A percentile compares a stretch with the other conserved stretches of the same genome.
phyloP scores from a whole-genome alignment of 2,888 invertebrate species.

The Hemaris fuciformis region DNA sequence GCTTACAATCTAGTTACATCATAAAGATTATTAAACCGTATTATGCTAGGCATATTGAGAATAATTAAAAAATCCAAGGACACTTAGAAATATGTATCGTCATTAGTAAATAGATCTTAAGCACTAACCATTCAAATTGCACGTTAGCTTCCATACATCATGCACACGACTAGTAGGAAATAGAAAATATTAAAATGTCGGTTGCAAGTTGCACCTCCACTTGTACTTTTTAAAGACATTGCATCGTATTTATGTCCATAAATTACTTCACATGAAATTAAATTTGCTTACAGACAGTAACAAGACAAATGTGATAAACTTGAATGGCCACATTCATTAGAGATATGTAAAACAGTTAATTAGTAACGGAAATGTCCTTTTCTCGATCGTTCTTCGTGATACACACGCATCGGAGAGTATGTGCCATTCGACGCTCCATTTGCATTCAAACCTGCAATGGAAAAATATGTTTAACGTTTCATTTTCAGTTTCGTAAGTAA shows the following conservation, averaged over 20 bases:
- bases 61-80: slow-evolving; percentile 5
- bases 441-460: slow-evolving; percentile 80
- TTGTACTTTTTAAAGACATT: neutral
- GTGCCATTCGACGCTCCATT: slow-evolving; percentile 84
- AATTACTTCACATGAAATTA: neutral
- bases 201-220: neutral
- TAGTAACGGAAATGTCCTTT: slow-evolving; percentile 92
- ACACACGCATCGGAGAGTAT: slow-evolving; percentile 90
- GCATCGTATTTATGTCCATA: neutral
- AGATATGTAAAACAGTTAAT: slow-evolving; percentile 26
- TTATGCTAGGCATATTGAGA: slow-evolving; percentile 22
- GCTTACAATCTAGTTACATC: slow-evolving; percentile 16
- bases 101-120: neutral
- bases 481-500: neutral
- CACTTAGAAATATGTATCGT: slow-evolving; percentile 2
- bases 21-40: slow-evolving; percentile 19
- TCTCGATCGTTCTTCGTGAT: slow-evolving; percentile 89
- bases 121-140: neutral
- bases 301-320: neutral
- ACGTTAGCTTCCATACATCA: neutral
- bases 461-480: neutral
- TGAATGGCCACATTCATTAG: neutral
- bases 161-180: neutral
- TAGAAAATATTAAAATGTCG: neutral
- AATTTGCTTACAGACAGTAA: neutral